Base-by-base conservation (phyloP, 2,888 invertebrate genomes). In the Tipula vernalis region DNA sequence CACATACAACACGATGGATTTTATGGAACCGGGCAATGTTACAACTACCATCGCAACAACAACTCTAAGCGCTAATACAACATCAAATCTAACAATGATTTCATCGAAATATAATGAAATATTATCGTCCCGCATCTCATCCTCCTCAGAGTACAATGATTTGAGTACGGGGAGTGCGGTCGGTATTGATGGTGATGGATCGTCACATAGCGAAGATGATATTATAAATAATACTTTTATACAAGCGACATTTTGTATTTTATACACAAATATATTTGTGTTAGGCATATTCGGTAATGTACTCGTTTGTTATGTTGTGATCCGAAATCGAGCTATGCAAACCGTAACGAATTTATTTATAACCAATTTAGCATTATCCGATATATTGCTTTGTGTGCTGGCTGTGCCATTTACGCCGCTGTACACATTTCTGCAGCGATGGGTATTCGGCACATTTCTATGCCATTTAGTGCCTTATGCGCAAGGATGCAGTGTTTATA, bases 261-360 rank as follows among this genome's bases (percentile, higher is more conserved):
- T 97, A 87, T 98, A 98, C 91, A 94, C 95, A 6, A 93, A 94
- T 13, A 97, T 98, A 88, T 99, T 99, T 90, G 93, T 97, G 0
- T 92, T 98, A 83, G 99, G 99, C 2, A 93, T 98, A 0, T 95
- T 96, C 89, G 98, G 98, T 0, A 98, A 98, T 91, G 93, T 95
- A 0, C 92, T 99, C 18, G 99, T 99, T 36, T 98, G 98, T 90
- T 98, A 96, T 90, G 98, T 99, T 15, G 98, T 99, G 5, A 94
- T 96, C 47, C 93, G 97, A 42, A 99, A 98, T 92, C 95, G 95
- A 89, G 96, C 97, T 41, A 99, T 99, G 99, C 98, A 98, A 90
- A 98, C 98, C 0, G 99, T 99, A 51, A 99, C 99, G 3, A 99
- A 99, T 91, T 94, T 98, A 86, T 99, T 99, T 92, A 99, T 99